These are phyloP conservation scores for Epinephelus moara DNA, from an alignment of 2,113 vertebrate genomes.

Conservation along the genomic window DNA sequence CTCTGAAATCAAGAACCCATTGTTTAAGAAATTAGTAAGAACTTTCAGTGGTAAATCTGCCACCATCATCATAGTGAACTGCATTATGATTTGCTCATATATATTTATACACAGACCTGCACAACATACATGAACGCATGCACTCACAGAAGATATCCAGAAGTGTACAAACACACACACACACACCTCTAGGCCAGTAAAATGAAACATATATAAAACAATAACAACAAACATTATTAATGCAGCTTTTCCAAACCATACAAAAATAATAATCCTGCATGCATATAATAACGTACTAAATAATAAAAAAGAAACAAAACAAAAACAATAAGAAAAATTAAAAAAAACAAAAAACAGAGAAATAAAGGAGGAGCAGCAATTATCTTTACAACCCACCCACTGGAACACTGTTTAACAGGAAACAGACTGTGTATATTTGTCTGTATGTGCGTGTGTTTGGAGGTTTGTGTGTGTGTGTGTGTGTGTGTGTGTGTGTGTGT, in stretches of 20 bases:
- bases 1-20: neutral
- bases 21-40: neutral
- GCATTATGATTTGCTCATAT: neutral
- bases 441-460: neutral
- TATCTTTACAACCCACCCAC: slow-evolving; percentile 30
- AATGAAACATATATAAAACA: slow-evolving; percentile 16
- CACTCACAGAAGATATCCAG: neutral
- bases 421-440: slow-evolving; percentile 16
- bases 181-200: neutral
- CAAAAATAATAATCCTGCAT: neutral
- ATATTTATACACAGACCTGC: neutral
- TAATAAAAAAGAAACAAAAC: slow-evolving; percentile 1
- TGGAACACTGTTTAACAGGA: slow-evolving; percentile 40
- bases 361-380: slow-evolving; percentile 41
- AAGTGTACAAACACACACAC: neutral
- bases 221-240: slow-evolving; percentile 1
- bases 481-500: neutral
- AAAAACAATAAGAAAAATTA: neutral
- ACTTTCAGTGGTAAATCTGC: neutral
- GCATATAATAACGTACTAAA: neutral
- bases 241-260: neutral
- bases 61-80: neutral
- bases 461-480: no score
- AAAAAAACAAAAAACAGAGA: neutral
- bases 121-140: neutral